Evolutionary conservation across 53 echinoderm and acorn worm species (phyloP).

Genomic region (Astropecten irregularis): DNA sequence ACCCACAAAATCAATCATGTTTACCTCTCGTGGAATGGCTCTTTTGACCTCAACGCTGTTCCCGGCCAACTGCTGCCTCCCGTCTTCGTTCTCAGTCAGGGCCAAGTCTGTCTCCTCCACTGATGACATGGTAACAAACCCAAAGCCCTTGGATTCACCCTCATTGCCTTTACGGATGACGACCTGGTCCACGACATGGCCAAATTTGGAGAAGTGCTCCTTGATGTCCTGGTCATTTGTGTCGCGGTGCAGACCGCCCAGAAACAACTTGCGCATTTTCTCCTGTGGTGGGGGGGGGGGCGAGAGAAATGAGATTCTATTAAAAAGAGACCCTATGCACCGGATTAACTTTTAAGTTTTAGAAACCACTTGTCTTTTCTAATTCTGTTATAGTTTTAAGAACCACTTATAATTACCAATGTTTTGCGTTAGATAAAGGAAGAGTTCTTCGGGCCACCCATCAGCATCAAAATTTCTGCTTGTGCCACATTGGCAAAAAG

Average conservation of each 20-base stretch:
- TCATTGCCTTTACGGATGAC: conserved; percentile 11
- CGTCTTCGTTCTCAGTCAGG: background rate
- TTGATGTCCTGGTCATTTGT: conserved; percentile 10
- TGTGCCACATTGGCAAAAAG: too few relatives aligned
- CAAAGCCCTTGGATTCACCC: conserved; percentile 40
- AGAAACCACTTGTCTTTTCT: too few relatives aligned
- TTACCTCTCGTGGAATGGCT: conserved; percentile 37
- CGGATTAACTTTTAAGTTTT: too few relatives aligned
- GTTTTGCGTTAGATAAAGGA: too few relatives aligned
- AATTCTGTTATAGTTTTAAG: background rate
- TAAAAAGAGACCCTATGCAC: too few relatives aligned
- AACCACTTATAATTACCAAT: too few relatives aligned
- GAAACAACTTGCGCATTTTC: conserved; percentile 42
- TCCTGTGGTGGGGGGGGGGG: too few relatives aligned
- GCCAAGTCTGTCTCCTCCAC: conserved; percentile 20
- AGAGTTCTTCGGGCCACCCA: too few relatives aligned
- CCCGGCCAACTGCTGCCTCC: conserved; percentile 14
- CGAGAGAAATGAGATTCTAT: too few relatives aligned
- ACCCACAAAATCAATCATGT: background rate
- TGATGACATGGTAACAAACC: conserved; percentile 31
- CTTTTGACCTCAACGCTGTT: conserved; percentile 47
- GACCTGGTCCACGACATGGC: conserved; percentile 36
- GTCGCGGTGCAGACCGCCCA: conserved; percentile 56
- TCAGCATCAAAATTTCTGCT: too few relatives aligned
- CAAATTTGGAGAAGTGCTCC: conserved; percentile 31